Evolutionary conservation across 2,888 invertebrate species (phyloP).

Genomic region (Aphodius granarius): DNA sequence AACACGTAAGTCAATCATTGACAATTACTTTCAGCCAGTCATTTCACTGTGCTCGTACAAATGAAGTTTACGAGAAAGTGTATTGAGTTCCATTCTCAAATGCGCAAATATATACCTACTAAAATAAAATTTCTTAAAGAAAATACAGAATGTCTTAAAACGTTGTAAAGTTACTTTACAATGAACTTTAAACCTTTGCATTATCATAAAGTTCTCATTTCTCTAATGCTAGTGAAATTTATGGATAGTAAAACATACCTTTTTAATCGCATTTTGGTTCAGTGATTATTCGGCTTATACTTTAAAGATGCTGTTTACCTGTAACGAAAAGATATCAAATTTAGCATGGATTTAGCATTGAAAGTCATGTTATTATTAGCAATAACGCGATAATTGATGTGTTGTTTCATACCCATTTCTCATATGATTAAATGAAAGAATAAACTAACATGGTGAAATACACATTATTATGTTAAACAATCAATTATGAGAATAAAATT

Average conservation of each 20-base stretch:
- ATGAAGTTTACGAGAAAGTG: not conserved
- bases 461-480: too few relatives aligned
- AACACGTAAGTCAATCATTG: not conserved
- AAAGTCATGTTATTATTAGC: not conserved
- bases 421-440: not conserved
- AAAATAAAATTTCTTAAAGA: too few relatives aligned
- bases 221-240: too few relatives aligned
- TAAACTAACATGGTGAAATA: not conserved
- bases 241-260: not conserved
- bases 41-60: not conserved
- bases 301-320: not conserved
- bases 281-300: not conserved
- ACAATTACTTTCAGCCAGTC: not conserved
- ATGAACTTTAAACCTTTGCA: too few relatives aligned
- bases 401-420: not conserved
- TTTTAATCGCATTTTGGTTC: not conserved
- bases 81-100: not conserved
- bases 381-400: not conserved
- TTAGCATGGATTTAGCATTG: not conserved
- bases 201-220: too few relatives aligned
- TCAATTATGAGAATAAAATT: too few relatives aligned
- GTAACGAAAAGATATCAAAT: not conserved
- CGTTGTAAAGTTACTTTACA: too few relatives aligned
- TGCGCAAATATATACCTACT: too few relatives aligned
- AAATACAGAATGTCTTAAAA: too few relatives aligned